These are phyloP conservation scores for Drosophila picticornis DNA, from an alignment of 2,888 invertebrate genomes.

Conservation along the genomic window DNA sequence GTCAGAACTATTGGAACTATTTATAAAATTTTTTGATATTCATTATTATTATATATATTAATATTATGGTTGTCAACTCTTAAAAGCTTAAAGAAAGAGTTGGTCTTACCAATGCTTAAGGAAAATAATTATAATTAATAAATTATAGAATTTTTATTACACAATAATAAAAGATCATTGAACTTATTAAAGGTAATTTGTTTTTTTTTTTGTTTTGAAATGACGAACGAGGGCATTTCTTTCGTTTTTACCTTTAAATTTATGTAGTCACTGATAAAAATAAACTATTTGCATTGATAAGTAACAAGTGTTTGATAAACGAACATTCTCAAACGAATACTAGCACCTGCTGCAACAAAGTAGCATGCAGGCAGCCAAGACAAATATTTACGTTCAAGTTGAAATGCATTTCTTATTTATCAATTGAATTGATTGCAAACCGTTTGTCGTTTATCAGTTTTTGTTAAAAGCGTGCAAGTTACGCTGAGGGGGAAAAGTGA, in stretches of 20 bases:
- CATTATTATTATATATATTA: neutral
- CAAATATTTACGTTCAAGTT: slow-evolving; percentile 26
- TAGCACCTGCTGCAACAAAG: slow-evolving; percentile 29
- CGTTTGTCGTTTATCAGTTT: slow-evolving; percentile 29
- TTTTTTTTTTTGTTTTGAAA: neutral
- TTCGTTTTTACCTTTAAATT: slow-evolving; percentile 8
- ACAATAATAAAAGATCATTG: neutral
- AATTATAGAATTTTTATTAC: neutral
- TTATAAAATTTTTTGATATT: neutral
- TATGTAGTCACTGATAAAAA: slow-evolving; percentile 36
- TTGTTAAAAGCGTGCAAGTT: slow-evolving; percentile 42
- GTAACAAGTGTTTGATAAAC: slow-evolving; percentile 42
- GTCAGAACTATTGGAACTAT: neutral
- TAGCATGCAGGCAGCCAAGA: slow-evolving; percentile 11
- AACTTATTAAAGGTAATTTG: neutral
- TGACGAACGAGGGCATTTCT: neutral
- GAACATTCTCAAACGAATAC: slow-evolving; percentile 22
- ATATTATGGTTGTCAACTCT: neutral
- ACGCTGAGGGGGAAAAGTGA: neutral
- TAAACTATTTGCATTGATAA: slow-evolving; percentile 44
- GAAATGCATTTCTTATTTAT: slow-evolving; percentile 9
- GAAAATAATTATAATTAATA: neutral
- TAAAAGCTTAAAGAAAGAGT: neutral
- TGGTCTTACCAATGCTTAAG: neutral
- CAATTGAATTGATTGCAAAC: slow-evolving; percentile 30